These are phyloP conservation scores for Antennarius maculatus DNA, from an alignment of 2,797 vertebrate genomes.

Conservation along the genomic window DNA sequence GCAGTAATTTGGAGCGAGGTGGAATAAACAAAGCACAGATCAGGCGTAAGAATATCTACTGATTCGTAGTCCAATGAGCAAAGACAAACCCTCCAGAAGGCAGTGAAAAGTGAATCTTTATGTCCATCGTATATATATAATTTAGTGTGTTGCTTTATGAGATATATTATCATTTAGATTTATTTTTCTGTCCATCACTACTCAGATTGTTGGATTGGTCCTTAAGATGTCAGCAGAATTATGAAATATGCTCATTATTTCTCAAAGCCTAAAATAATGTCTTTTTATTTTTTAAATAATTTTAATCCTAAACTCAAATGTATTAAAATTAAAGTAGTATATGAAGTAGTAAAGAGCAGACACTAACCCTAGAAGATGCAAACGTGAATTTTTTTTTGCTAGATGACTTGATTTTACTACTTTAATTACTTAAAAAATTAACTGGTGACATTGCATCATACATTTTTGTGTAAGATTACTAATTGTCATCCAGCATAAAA, in stretches of 20 bases:
- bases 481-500: too few relatives aligned
- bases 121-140: background rate
- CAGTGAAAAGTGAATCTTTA: background rate
- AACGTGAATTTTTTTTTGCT: too few relatives aligned
- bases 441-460: too few relatives aligned
- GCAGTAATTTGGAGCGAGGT: conserved; percentile 69
- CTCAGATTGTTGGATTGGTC: conserved; percentile 15
- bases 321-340: conserved; percentile 10
- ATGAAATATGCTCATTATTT: conserved; percentile 12
- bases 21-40: conserved; percentile 66
- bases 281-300: conserved; percentile 12
- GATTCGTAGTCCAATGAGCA: conserved; percentile 45
- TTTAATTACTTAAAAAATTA: too few relatives aligned
- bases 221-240: conserved; percentile 1
- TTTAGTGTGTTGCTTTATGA: background rate
- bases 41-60: conserved; percentile 50
- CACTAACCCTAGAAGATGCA: background rate
- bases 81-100: conserved; percentile 36
- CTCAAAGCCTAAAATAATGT: background rate
- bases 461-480: too few relatives aligned
- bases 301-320: background rate
- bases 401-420: background rate
- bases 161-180: conserved; percentile 4
- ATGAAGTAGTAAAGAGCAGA: background rate
- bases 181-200: conserved; percentile 9